A percentile compares a stretch with the other conserved stretches of the same genome.
phyloP scores from a whole-genome alignment of 1,140 invertebrate species.

The Druon quercuslanigerum region DNA sequence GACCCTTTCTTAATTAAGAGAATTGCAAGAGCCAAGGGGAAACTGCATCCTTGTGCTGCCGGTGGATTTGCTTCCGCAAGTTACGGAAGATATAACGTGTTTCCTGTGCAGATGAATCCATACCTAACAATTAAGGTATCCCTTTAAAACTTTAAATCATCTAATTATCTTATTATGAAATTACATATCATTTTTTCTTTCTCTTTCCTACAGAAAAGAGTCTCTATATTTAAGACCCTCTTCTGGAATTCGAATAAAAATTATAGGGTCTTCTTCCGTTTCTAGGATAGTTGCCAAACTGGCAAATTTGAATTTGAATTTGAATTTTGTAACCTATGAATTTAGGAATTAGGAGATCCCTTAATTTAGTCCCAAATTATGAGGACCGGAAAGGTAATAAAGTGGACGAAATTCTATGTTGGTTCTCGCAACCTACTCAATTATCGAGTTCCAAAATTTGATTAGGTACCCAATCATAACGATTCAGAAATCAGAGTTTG shows the following conservation, averaged over 20 bases:
- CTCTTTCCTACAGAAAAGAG: neutral
- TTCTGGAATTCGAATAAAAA: neutral
- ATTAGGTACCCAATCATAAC: too few species aligned
- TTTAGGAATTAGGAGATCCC: too few species aligned
- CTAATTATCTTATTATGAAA: slow-evolving; percentile 6
- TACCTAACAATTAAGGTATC: neutral
- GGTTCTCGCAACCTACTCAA: too few species aligned
- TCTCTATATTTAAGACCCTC: neutral
- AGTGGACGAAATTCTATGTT: too few species aligned
- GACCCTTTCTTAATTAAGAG: slow-evolving; percentile 12
- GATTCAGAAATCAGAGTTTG: too few species aligned
- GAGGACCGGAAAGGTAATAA: too few species aligned
- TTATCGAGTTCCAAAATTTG: too few species aligned
- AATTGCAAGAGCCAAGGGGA: slow-evolving; percentile 12
- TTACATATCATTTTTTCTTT: neutral
- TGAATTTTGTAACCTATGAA: too few species aligned
- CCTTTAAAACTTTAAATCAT: neutral
- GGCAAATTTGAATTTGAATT: too few species aligned
- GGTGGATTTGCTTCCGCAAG: neutral
- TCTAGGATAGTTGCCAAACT: too few species aligned
- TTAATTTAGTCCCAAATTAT: too few species aligned
- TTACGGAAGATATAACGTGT: slow-evolving; percentile 3
- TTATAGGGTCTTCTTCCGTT: neutral
- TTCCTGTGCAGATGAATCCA: slow-evolving; percentile 5
- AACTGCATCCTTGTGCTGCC: neutral